Conservation (phyloP, 2,797 vertebrate genomes). For the Crypturellus tataupa region DNA sequence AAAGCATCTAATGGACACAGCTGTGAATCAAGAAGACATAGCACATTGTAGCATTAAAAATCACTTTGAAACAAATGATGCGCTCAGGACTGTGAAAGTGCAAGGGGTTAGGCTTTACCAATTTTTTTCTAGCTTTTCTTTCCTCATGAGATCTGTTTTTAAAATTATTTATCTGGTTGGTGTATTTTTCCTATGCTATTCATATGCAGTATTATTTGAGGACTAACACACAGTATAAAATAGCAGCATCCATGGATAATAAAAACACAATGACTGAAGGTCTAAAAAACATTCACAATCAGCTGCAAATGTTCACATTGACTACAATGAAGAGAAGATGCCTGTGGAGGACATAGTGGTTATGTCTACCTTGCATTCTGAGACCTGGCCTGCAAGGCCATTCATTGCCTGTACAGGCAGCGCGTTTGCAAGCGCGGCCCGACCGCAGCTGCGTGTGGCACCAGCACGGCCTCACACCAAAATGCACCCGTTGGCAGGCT, state of each 20-base stretch:
- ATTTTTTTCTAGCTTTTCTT: constrained; percentile 24
- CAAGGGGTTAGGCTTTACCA: constrained; percentile 20
- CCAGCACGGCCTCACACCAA: neutral
- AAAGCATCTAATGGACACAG: neutral
- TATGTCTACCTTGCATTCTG: neutral
- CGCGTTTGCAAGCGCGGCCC: neutral
- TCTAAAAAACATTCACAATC: constrained; percentile 54
- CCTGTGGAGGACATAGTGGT: constrained; percentile 31
- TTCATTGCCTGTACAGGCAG: neutral
- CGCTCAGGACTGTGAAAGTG: constrained; percentile 23
- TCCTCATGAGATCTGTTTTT: constrained; percentile 61
- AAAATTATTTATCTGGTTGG: constrained; percentile 50
- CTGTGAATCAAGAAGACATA: constrained; percentile 5
- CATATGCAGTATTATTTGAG: constrained; percentile 52
- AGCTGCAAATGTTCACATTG: constrained; percentile 47
- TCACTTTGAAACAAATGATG: neutral
- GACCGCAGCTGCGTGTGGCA: neutral
- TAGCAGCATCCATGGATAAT: constrained; percentile 67
- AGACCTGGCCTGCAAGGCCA: neutral
- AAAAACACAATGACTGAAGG: constrained; percentile 52
- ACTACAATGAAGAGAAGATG: constrained; percentile 21
- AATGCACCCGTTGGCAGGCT: neutral
- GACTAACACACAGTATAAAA: constrained; percentile 59
- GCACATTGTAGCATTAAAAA: constrained; percentile 5
- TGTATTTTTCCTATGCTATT: constrained; percentile 58